Evolutionary conservation across 2,888 invertebrate species (phyloP).

Genomic region (Biston stratarius): DNA sequence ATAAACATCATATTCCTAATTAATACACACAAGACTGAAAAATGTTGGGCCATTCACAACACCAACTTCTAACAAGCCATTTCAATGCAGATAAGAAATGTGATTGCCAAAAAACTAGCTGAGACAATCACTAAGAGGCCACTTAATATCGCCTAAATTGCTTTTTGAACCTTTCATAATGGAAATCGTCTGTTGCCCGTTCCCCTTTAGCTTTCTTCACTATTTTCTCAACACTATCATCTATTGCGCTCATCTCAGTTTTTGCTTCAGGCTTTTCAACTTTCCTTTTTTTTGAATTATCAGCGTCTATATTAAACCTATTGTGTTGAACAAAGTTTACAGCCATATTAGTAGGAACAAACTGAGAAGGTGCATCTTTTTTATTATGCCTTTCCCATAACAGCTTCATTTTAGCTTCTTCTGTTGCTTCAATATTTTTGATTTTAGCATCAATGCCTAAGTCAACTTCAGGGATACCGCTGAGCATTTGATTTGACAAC

Average conservation of each 20-base stretch:
- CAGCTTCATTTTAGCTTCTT: constrained; percentile 98
- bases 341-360: constrained; percentile 99
- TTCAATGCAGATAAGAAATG: background rate
- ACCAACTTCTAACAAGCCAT: too few relatives aligned
- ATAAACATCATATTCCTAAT: too few relatives aligned
- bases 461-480: constrained; percentile 99
- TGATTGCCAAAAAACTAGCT: background rate
- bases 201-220: constrained; percentile 91
- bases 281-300: constrained; percentile 87
- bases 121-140: background rate
- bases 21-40: too few relatives aligned
- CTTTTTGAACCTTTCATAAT: constrained; percentile 98
- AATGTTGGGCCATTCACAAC: too few relatives aligned
- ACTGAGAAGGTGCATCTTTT: constrained; percentile 96
- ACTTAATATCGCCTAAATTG: constrained; percentile 94
- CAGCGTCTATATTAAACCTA: constrained; percentile 96
- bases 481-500: constrained; percentile 99
- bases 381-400: constrained; percentile 95
- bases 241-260: constrained; percentile 68
- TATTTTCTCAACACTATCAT: constrained; percentile 82
- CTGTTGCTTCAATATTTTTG: constrained; percentile 99
- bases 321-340: constrained; percentile 99
- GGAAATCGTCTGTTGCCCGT: constrained; percentile 98
- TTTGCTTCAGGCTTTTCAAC: constrained; percentile 83
- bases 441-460: constrained; percentile 99